Base-by-base conservation (phyloP, 1,140 invertebrate species). In the Wasmannia auropunctata region DNA sequence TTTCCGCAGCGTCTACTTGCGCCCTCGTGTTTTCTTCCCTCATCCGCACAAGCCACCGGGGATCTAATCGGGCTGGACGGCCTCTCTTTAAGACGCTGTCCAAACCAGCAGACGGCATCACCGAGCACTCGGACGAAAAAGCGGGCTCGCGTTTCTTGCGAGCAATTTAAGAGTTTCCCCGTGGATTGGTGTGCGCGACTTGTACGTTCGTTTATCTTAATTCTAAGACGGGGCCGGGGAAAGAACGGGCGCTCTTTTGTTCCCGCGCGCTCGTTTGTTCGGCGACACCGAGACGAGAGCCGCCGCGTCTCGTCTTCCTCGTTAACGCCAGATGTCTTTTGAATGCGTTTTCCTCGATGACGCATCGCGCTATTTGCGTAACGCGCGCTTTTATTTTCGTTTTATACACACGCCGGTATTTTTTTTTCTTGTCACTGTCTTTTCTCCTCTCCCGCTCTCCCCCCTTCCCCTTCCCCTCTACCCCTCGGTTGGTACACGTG, bases 161-260 rank as follows among this genome's bases (percentile, higher is more conserved):
- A 43, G 28, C 51, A 83, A 83, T 83, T 83, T 74, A 54, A 63
- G 74, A 65, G 56, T 85, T 79, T 60, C n/a, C 46, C 6, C 25
- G 28, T 40, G 56, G 43, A 77, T 54, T 79, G 40, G 51, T 58
- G 54, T 16, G 81, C 40, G 60, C 60, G 58, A 79, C 72, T n/a
- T 60, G 69, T 77, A 86, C 84, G 62, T 88, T 86, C 84, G 63
- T 89, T 88, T 83, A 89, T 86, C 87, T 83, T 76, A 56, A 46
- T 86, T 80, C 75, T 28, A 31, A 75, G 72, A 74, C 22, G 56
- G 10, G 11, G 49, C 16, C 31, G 16, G 10, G 25, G 56, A 80
- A 76, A 65, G 37, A 74, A 83, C 63, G 25, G 28, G 0, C 2
- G 16, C 10, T 72, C 65, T 46, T 83, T 83, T 83, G 51, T 83